A percentile compares a stretch with the other conserved stretches of the same genome.
Conservation (phyloP, 2,797 vertebrate genomes). For the Kryptopterus vitreolus region DNA sequence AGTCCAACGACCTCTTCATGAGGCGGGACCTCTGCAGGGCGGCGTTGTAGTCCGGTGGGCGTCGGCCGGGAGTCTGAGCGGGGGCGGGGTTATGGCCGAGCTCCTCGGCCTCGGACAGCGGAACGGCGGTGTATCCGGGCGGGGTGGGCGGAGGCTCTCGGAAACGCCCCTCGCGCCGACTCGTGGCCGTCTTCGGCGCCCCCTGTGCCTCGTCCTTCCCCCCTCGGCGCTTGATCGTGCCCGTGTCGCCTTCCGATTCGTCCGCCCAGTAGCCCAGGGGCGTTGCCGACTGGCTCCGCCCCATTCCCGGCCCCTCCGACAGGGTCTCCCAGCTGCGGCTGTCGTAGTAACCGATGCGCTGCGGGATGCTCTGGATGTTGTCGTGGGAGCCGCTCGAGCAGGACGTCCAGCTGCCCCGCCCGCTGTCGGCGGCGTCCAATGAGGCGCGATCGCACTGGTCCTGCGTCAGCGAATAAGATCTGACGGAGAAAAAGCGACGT, state of each 20-base stretch:
- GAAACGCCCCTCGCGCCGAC: conserved; percentile 88
- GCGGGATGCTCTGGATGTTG: conserved; percentile 97
- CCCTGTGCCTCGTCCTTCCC: conserved; percentile 41
- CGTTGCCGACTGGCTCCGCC: conserved; percentile 89
- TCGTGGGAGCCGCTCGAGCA: conserved; percentile 98
- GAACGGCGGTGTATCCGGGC: conserved; percentile 93
- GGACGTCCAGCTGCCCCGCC: conserved; percentile 98
- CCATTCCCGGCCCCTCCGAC: conserved; percentile 76
- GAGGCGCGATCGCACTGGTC: conserved; percentile 95
- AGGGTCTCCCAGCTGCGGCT: conserved; percentile 96
- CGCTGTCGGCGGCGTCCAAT: conserved; percentile 93
- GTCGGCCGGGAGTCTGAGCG: conserved; percentile 75
- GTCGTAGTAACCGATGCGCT: conserved; percentile 90
- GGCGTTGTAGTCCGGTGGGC: conserved; percentile 94
- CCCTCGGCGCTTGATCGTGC: conserved; percentile 94
- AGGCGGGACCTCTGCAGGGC: conserved; percentile 95
- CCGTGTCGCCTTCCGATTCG: conserved; percentile 95
- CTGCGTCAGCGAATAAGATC: conserved; percentile 90
- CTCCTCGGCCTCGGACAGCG: conserved; percentile 81
- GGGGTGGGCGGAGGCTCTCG: conserved; percentile 94
- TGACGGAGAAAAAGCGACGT: conserved; percentile 58
- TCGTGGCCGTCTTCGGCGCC: conserved; percentile 58
- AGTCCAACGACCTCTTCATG: conserved; percentile 72
- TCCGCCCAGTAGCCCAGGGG: conserved; percentile 92
- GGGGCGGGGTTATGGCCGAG: conserved; percentile 38